Evolutionary conservation across 2,888 invertebrate genomes (phyloP).

Genomic region (Sphecodes monilicornis): DNA sequence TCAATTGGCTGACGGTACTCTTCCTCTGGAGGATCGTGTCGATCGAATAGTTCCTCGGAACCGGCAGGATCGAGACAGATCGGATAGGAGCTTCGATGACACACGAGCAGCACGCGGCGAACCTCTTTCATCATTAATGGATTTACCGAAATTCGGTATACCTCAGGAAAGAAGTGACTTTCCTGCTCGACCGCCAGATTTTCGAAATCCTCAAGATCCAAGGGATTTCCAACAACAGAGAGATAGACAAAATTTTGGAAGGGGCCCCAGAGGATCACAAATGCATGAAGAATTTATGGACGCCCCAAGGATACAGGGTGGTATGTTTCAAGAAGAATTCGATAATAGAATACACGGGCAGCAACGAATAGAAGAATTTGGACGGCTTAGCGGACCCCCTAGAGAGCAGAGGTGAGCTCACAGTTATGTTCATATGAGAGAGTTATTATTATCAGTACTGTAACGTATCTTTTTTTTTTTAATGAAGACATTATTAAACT

Average conservation of each 20-base stretch:
- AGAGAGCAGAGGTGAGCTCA: constrained; percentile 50
- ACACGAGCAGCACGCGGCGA: constrained; percentile 71
- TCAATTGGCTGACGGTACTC: constrained; percentile 83
- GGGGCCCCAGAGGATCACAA: constrained; percentile 68
- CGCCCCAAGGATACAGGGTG: constrained; percentile 72
- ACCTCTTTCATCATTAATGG: constrained; percentile 82
- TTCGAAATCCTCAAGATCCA: constrained; percentile 74
- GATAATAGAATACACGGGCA: constrained; percentile 78
- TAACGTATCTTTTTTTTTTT: not conserved
- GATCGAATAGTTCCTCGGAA: constrained; percentile 42
- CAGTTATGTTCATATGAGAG: not conserved
- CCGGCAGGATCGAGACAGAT: constrained; percentile 71
- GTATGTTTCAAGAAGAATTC: constrained; percentile 78
- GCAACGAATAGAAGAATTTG: constrained; percentile 76
- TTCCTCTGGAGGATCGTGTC: constrained; percentile 80
- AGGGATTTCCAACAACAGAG: constrained; percentile 78
- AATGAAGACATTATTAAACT: not conserved
- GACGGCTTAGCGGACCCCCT: constrained; percentile 59
- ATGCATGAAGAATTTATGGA: constrained; percentile 78
- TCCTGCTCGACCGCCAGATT: constrained; percentile 76
- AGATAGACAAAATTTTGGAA: constrained; percentile 74
- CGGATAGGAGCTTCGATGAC: constrained; percentile 78
- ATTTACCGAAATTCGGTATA: constrained; percentile 79
- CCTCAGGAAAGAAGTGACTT: constrained; percentile 79
- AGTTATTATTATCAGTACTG: not conserved